Evolutionary conservation across 2,113 vertebrate genomes (phyloP), one percentile per base, ranked within the genome.

Genomic region (Ailurus styani): DNA sequence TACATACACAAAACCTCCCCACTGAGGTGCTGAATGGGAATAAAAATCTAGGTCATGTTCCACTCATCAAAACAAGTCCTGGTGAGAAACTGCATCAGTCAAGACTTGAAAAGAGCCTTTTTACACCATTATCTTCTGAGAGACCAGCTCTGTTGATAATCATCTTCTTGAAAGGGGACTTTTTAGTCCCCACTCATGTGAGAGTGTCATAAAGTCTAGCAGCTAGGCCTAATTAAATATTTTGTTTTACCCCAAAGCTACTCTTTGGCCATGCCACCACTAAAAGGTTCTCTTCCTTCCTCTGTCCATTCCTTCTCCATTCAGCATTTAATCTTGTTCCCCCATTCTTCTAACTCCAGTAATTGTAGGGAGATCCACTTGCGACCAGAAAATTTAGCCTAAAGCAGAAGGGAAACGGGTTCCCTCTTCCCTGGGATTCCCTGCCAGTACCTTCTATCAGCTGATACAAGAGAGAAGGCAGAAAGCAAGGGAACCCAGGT

Each of bases 401-500:
- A 75, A 34, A 40, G 25, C 40, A 55, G 18, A 17, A 15, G 25
- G 5, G 40, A 12, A 64, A 4, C 23, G 87, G 7, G 4, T 37
- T 5, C 47, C n/a, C 37, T 60, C 34, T 31, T 57, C 1, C 2
- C 18, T 37, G 29, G 1, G 5, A 27, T 40, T 0, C 40, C 6
- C 14, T 60, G 17, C 1, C 7, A 29, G 4, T 31, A 9, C 14
- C 66, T 78, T 14, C 47, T 50, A 4, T 66, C 9, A 62, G 9
- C 9, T 55, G 5, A 29, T 7, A 87, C 18, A 37, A 15, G 29
- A 1, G 55, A 12, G 42, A 90, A 77, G 37, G 21, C 21, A 66
- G 25, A 97, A 90, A 60, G 29, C n/a, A 83, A 82, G 2, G 14
- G 15, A 40, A 82, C 23, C 47, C 31, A 2, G 7, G 21, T 10